A percentile compares a stretch with the other conserved stretches of the same genome.
Evolutionary conservation across 2,797 vertebrate genomes (phyloP).

Genomic region (Podargus strigoides): DNA sequence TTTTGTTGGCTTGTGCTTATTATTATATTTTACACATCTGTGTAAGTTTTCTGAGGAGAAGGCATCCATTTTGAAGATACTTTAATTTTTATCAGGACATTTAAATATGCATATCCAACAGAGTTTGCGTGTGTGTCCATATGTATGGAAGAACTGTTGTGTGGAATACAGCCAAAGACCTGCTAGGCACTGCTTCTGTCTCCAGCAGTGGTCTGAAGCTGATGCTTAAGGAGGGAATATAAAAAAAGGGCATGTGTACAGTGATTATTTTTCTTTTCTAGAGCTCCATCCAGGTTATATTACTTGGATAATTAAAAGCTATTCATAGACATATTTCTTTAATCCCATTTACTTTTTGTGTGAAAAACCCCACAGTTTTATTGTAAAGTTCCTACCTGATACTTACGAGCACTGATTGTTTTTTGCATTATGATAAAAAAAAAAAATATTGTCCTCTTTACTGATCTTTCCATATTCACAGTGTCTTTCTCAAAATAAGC

Average conservation of each 20-base stretch:
- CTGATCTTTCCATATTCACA: neutral
- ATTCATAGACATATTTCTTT: neutral
- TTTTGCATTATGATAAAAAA: neutral
- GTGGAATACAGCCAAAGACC: neutral
- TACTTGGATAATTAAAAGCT: neutral
- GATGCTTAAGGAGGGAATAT: neutral
- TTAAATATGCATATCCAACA: neutral
- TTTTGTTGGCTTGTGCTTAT: neutral
- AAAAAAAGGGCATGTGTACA: neutral
- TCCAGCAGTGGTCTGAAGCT: neutral
- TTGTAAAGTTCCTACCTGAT: neutral
- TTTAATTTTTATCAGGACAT: neutral
- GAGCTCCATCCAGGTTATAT: neutral
- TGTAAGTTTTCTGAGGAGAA: neutral
- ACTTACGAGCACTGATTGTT: neutral
- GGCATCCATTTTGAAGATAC: neutral
- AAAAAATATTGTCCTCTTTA: neutral
- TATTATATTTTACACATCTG: neutral
- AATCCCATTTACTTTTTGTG: neutral
- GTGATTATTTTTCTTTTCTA: neutral
- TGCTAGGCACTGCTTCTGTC: neutral
- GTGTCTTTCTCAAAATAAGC: neutral
- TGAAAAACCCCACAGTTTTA: neutral
- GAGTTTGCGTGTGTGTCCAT: neutral
- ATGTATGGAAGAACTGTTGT: neutral